A percentile compares a stretch with the other conserved stretches of the same genome.
Evolutionary conservation across 2,888 invertebrate species (phyloP).

Genomic region (Oligia latruncula): DNA sequence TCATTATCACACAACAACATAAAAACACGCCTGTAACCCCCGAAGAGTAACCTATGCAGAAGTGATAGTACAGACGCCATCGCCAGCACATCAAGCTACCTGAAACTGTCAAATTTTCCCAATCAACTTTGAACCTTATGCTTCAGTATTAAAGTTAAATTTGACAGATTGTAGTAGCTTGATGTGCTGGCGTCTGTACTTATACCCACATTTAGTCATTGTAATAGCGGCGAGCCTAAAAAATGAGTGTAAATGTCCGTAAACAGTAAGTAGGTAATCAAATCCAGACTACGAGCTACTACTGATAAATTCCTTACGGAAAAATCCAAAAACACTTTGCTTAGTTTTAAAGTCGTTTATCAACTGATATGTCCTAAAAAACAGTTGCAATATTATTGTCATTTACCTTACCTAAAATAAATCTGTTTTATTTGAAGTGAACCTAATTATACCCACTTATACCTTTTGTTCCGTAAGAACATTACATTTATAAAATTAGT

Average conservation of each 20-base stretch:
- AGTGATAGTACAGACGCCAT: neutral
- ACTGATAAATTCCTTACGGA: neutral
- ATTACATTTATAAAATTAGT: constrained; percentile 46
- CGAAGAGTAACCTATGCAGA: neutral
- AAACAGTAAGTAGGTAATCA: too few species aligned
- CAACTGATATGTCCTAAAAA: neutral
- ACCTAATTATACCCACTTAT: neutral
- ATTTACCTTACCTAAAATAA: neutral
- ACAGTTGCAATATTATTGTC: neutral
- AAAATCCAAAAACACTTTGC: neutral
- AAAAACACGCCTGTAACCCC: neutral
- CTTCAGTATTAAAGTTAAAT: too few species aligned
- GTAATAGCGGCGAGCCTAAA: too few species aligned
- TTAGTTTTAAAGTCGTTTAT: neutral
- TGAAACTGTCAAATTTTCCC: too few species aligned
- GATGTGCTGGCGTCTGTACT: too few species aligned
- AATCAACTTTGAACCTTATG: too few species aligned
- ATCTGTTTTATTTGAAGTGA: neutral
- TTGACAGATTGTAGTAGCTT: too few species aligned
- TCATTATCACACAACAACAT: neutral
- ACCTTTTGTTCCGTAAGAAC: constrained; percentile 22
- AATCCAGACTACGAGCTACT: neutral
- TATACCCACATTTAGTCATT: too few species aligned
- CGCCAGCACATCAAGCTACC: too few species aligned
- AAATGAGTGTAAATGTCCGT: too few species aligned